These are phyloP conservation scores for Drosophila willistoni DNA, from an alignment of 1,140 invertebrate genomes.

Conservation along the genomic window DNA sequence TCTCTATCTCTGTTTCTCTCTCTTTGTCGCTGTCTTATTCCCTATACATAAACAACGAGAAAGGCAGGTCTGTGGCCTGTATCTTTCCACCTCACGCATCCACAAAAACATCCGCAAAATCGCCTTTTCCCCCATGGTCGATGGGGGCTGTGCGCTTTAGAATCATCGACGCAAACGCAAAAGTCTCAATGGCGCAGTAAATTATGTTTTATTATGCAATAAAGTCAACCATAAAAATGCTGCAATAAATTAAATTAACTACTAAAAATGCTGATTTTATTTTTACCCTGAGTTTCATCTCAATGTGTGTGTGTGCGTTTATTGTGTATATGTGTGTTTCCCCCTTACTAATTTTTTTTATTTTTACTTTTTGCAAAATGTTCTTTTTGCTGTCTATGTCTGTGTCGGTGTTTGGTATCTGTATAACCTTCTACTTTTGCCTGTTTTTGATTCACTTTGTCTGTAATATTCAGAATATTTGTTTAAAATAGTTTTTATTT, in stretches of 20 bases:
- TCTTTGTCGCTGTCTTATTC: background rate
- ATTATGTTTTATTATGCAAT: conserved; percentile 84
- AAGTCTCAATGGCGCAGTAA: conserved; percentile 83
- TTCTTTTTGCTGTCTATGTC: conserved; percentile 5
- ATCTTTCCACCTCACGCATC: conserved; percentile 6
- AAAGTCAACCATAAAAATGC: conserved; percentile 83
- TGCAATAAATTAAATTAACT: conserved; percentile 83
- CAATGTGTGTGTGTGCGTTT: background rate
- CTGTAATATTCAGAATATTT: conserved; percentile 25
- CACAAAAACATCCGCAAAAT: conserved; percentile 18
- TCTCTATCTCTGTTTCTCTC: conserved; percentile 9
- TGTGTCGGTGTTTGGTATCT: conserved; percentile 2
- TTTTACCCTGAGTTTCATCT: conserved; percentile 58
- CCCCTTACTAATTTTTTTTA: background rate
- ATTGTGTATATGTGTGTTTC: conserved; percentile 13
- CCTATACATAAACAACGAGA: conserved; percentile 27
- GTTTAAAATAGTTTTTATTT: conserved; percentile 7
- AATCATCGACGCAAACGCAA: conserved; percentile 79
- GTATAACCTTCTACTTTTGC: conserved; percentile 3
- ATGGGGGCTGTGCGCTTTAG: conserved; percentile 65
- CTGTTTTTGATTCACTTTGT: conserved; percentile 13
- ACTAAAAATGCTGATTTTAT: conserved; percentile 83
- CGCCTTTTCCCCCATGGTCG: conserved; percentile 44
- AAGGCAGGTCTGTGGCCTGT: conserved; percentile 8
- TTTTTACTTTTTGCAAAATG: background rate